Conservation (phyloP, 1,140 invertebrate genomes). For the Cylas formicarius region DNA sequence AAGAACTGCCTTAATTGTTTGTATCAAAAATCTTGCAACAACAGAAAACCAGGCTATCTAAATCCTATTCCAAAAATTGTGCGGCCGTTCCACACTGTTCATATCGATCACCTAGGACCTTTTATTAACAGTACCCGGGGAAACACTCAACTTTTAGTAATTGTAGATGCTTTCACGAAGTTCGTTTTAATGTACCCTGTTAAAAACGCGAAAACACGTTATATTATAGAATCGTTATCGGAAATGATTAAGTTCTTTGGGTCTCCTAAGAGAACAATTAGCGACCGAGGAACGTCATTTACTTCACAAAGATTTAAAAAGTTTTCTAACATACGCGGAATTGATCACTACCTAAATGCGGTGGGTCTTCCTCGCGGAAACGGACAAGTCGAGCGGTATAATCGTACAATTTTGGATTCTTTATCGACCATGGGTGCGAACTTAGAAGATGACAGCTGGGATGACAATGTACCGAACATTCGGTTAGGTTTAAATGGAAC, state of each 20-base stretch:
- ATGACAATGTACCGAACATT: conserved; percentile 19
- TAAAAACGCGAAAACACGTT: conserved; percentile 20
- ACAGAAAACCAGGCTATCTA: conserved; percentile 17
- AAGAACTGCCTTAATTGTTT: conserved; percentile 5
- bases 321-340: conserved; percentile 19
- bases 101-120: conserved; percentile 26
- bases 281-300: conserved; percentile 27
- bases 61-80: conserved; percentile 17
- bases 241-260: conserved; percentile 16
- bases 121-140: conserved; percentile 25
- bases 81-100: conserved; percentile 20
- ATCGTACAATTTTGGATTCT: conserved; percentile 22
- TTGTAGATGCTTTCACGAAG: conserved; percentile 32
- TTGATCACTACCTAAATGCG: conserved; percentile 23
- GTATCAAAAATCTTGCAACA: background rate
- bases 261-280: conserved; percentile 24
- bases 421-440: conserved; percentile 22
- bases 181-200: conserved; percentile 24
- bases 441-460: conserved; percentile 10
- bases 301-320: conserved; percentile 18
- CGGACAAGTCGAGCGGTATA: conserved; percentile 30
- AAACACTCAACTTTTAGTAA: conserved; percentile 30
- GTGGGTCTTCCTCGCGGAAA: conserved; percentile 32
- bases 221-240: conserved; percentile 9
- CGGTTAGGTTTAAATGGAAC: conserved; percentile 20